Percentiles rank a stretch among this genome's conserved stretches.
Evolutionary conservation across 2,113 vertebrate species (phyloP).

Genomic region (Craseonycteris thonglongyai): DNA sequence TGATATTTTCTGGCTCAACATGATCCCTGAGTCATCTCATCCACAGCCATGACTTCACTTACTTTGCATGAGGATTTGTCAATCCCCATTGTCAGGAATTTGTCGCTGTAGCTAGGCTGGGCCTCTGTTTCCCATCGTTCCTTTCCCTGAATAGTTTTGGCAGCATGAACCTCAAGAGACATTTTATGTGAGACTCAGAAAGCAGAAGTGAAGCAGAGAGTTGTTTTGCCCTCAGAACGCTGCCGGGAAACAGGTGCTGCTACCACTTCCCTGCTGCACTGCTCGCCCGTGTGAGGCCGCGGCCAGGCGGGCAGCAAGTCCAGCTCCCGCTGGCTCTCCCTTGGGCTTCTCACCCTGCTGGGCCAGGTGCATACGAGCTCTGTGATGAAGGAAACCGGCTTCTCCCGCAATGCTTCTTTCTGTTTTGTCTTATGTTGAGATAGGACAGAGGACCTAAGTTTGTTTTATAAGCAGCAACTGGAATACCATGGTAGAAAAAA

Average conservation of each 20-base stretch:
- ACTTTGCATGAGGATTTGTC: background rate
- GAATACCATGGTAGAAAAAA: background rate
- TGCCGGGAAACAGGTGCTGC: background rate
- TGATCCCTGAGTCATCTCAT: background rate
- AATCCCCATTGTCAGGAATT: background rate
- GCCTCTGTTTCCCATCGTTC: background rate
- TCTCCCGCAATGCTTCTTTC: background rate
- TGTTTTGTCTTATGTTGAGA: background rate
- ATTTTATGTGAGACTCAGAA: background rate
- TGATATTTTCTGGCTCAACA: background rate
- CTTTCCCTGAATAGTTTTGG: background rate
- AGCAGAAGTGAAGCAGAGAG: background rate
- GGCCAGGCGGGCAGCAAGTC: background rate
- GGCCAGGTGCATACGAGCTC: background rate
- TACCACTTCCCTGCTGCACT: too few relatives aligned
- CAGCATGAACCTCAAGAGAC: background rate
- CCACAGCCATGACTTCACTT: background rate
- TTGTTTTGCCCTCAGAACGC: background rate
- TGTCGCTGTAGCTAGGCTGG: background rate
- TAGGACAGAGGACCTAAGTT: background rate
- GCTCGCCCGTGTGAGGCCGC: rapidly evolving
- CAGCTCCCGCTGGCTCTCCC: background rate
- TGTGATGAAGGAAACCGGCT: background rate
- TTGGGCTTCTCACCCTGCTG: background rate
- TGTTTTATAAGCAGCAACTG: slow-evolving; percentile 3